These are phyloP conservation scores for Dascyllus trimaculatus DNA, from an alignment of 2,113 vertebrate species.

Conservation along the genomic window DNA sequence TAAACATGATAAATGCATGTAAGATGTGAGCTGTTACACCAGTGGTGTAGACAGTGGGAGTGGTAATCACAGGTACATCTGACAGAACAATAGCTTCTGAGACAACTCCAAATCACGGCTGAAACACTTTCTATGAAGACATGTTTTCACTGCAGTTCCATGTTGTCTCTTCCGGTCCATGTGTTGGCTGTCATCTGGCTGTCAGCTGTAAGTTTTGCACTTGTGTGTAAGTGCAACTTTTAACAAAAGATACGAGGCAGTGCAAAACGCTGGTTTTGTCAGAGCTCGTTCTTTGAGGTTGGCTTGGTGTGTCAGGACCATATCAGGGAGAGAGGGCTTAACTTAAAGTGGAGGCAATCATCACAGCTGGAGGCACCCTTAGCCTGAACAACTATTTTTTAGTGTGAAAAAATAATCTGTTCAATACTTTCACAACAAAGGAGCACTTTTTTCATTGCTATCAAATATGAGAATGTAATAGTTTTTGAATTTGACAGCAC, in stretches of 20 bases:
- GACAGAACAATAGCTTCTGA: too few relatives aligned
- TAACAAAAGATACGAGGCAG: neutral
- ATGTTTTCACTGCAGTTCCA: too few relatives aligned
- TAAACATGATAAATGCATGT: too few relatives aligned
- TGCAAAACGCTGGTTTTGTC: slow-evolving; percentile 7
- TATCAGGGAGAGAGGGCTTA: slow-evolving; percentile 8
- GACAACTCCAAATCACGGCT: too few relatives aligned
- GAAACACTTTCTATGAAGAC: too few relatives aligned
- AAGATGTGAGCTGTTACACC: too few relatives aligned
- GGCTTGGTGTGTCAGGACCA: neutral
- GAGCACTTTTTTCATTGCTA: slow-evolving; percentile 12
- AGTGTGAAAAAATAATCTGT: slow-evolving; percentile 23
- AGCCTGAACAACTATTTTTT: slow-evolving; percentile 3
- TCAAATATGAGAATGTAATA: slow-evolving; percentile 33
- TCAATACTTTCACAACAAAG: slow-evolving; percentile 18
- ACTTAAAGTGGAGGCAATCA: slow-evolving; percentile 21
- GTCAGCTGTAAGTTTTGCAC: too few relatives aligned
- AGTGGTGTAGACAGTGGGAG: too few relatives aligned
- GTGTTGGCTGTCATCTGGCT: too few relatives aligned
- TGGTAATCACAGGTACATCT: too few relatives aligned
- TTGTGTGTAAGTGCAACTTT: too few relatives aligned
- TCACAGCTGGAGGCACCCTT: slow-evolving; percentile 38
- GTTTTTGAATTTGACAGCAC: slow-evolving; percentile 29
- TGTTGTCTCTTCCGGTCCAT: too few relatives aligned
- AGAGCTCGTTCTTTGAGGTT: neutral